phyloP scores from a whole-genome alignment of 2,113 vertebrate genomes.

The Psammodynastes pulverulentus region DNA sequence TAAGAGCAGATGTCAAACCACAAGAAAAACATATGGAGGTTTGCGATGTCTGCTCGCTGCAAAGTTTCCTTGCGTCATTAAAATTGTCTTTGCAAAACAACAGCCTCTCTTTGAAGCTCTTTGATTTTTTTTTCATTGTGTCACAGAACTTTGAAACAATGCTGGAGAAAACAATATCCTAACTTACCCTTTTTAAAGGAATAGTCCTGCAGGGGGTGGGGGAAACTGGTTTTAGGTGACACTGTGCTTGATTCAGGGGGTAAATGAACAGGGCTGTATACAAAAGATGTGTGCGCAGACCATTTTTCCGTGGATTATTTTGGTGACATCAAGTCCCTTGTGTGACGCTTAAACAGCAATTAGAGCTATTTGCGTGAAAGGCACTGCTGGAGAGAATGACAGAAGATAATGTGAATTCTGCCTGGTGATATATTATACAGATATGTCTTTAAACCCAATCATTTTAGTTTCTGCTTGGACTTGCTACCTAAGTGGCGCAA shows the following conservation, averaged over 20 bases:
- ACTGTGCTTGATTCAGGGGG: not conserved
- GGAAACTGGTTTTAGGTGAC: not conserved
- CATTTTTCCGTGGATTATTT: not conserved
- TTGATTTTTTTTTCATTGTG: not conserved
- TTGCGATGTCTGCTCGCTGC: not conserved
- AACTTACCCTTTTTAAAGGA: not conserved
- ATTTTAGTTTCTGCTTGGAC: not conserved
- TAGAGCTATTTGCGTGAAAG: not conserved
- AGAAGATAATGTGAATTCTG: not conserved
- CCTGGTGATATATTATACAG: not conserved
- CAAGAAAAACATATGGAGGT: not conserved
- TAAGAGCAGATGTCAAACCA: slow-evolving; percentile 20
- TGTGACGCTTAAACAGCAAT: not conserved
- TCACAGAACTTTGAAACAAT: not conserved
- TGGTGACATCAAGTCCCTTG: not conserved
- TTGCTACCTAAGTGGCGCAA: not conserved
- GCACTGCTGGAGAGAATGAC: not conserved
- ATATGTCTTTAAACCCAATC: too few relatives aligned
- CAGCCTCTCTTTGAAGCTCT: not conserved
- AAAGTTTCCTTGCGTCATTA: not conserved
- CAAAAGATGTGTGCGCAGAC: not conserved
- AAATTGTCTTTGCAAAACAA: not conserved
- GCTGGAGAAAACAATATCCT: too few relatives aligned
- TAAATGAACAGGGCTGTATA: not conserved
- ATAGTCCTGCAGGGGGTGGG: not conserved